Evolutionary conservation across 2,113 vertebrate species (phyloP), one percentile per base, ranked within the genome.

Genomic region (Tiliqua scincoides): DNA sequence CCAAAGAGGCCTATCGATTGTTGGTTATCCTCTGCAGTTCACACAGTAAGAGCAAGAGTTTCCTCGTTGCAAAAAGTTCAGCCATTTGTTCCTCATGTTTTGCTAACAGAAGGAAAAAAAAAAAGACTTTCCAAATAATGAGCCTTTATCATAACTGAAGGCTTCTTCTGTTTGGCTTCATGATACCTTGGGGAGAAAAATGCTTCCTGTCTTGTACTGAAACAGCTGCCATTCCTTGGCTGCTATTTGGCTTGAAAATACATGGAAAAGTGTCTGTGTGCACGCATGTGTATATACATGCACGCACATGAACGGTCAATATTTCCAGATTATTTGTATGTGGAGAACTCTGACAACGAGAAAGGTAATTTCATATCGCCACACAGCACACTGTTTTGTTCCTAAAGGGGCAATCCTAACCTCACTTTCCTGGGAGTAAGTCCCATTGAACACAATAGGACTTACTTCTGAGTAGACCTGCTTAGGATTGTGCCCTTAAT

Each of bases 11-110:
- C 37, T 62, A 67, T 40, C 17, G 14, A 89, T 17, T 54, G 68
- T 54, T 82, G 75, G 9, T 63, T 30, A 81, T 85, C 81, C 89
- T 78, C 65, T 17, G 62, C 63, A 79, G 32, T 65, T 82, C 70
- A 54, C 1, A 83, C 72, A 84, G 68, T 17, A 67, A 89, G 67
- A 14, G 40, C 8, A 84, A 88, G 85, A 85, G 70, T 87, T 93
- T 94, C 93, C 94, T 91, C 83, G 43, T 15, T 88, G 63, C 68
- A 94, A 92, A 91, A 14, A 90, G 90, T 89, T 43, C 27, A 9
- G 43, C 87, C 86, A 91, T 91, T 93, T 94, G 86, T 63, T 89
- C 68, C 91, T 90, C 85, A 82, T 83, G 77, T 92, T 83, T 63
- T 93, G 82, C 94, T 93, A 95, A 91, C 86, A 71, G n/a, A 79